Conservation (phyloP, 2,113 vertebrate genomes). For the Caloenas nicobarica region DNA sequence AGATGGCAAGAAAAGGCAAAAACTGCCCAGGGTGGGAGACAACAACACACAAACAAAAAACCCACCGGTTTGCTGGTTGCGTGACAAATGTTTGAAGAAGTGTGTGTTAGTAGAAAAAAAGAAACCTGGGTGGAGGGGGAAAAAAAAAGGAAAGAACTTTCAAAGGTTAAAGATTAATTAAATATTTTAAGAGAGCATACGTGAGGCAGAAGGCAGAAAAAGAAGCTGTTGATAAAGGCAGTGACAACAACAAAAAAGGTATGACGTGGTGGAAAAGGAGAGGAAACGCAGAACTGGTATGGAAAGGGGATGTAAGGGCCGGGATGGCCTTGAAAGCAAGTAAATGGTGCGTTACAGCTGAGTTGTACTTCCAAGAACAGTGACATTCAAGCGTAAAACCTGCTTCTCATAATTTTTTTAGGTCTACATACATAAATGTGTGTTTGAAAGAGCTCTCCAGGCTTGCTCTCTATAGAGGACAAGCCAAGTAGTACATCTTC, state of each 20-base stretch:
- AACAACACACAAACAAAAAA: neutral
- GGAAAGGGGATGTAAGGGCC: neutral
- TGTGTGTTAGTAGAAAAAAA: neutral
- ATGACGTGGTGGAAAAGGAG: neutral
- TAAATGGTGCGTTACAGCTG: neutral
- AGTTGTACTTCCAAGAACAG: neutral
- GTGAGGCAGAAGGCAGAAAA: neutral
- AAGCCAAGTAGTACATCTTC: neutral
- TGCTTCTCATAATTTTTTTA: neutral
- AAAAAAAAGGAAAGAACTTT: neutral
- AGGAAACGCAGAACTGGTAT: neutral
- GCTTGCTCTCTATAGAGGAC: neutral
- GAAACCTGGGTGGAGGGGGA: fast-evolving
- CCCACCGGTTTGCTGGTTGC: neutral
- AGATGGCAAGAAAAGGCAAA: neutral
- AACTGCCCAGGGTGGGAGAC: neutral
- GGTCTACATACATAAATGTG: neutral
- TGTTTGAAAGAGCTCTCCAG: neutral
- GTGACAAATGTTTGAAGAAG: neutral
- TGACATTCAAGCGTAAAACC: neutral
- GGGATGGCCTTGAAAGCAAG: neutral
- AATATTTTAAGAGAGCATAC: neutral
- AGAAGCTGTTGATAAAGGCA: neutral
- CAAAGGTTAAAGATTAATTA: neutral
- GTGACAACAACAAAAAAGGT: neutral